A percentile compares a stretch with the other conserved stretches of the same genome.
Conservation (phyloP, 2,113 vertebrate genomes). For the Vulpes lagopus region DNA sequence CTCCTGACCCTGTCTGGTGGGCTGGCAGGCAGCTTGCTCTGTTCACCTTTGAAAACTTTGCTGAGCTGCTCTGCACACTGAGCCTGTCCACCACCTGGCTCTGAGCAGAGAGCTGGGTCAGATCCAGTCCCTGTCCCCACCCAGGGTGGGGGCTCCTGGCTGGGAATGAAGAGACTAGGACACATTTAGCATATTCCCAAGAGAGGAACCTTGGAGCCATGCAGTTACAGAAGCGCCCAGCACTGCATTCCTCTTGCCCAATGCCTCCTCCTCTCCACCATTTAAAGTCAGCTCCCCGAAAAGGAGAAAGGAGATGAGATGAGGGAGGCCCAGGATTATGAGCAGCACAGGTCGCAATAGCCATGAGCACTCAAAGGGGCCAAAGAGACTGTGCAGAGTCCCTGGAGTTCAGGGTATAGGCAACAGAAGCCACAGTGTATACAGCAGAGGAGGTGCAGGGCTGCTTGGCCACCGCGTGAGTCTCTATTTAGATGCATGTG, state of each 20-base stretch:
- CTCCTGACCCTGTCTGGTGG: neutral
- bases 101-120: neutral
- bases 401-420: neutral
- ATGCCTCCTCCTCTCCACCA: fast-evolving
- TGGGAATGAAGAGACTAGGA: neutral
- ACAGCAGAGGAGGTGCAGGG: neutral
- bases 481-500: neutral
- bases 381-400: neutral
- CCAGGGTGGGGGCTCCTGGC: neutral
- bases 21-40: neutral
- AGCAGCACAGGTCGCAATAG: neutral
- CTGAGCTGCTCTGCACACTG: fast-evolving
- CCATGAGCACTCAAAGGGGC: neutral
- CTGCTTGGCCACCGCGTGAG: fast-evolving
- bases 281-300: neutral
- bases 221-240: neutral
- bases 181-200: neutral
- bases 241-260: neutral
- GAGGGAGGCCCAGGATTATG: neutral
- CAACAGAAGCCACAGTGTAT: neutral
- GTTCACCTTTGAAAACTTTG: neutral
- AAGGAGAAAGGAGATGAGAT: neutral
- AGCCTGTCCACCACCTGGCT: neutral
- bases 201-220: too few relatives aligned
- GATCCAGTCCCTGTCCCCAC: fast-evolving